These are phyloP conservation scores for Muscicapa striata DNA, from an alignment of 2,797 vertebrate species.

Conservation along the genomic window DNA sequence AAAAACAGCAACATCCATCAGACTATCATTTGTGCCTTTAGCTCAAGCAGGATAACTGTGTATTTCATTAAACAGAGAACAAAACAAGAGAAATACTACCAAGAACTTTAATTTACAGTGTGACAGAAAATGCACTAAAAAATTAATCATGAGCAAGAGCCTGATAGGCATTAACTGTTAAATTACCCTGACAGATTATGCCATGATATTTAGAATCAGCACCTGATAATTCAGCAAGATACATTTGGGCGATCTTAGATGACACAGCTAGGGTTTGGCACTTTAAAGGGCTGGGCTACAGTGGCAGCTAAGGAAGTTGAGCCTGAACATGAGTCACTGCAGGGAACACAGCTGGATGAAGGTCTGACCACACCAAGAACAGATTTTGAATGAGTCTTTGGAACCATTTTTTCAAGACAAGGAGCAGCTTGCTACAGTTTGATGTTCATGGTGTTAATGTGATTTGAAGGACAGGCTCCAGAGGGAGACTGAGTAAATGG, in stretches of 20 bases:
- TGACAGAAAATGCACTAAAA: background rate
- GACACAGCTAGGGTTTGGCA: background rate
- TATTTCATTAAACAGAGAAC: background rate
- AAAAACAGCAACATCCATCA: background rate
- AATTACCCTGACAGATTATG: background rate
- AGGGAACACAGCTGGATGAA: background rate
- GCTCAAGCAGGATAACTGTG: background rate
- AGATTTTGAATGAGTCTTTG: background rate
- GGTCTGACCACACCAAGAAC: background rate
- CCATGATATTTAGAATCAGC: background rate
- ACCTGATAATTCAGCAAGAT: background rate
- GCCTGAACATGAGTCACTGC: background rate
- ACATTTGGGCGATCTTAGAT: background rate
- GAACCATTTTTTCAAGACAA: background rate
- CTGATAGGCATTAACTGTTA: background rate
- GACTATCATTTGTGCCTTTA: background rate
- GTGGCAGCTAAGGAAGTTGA: background rate
- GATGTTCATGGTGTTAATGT: background rate
- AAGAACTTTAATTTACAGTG: background rate
- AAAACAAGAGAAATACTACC: background rate
- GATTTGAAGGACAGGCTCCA: background rate
- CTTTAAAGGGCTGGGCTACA: background rate
- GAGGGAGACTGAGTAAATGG: background rate
- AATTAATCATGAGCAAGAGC: background rate
- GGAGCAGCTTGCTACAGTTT: background rate